phyloP scores from a whole-genome alignment of 2,888 invertebrate genomes.

The Eledone cirrhosa region DNA sequence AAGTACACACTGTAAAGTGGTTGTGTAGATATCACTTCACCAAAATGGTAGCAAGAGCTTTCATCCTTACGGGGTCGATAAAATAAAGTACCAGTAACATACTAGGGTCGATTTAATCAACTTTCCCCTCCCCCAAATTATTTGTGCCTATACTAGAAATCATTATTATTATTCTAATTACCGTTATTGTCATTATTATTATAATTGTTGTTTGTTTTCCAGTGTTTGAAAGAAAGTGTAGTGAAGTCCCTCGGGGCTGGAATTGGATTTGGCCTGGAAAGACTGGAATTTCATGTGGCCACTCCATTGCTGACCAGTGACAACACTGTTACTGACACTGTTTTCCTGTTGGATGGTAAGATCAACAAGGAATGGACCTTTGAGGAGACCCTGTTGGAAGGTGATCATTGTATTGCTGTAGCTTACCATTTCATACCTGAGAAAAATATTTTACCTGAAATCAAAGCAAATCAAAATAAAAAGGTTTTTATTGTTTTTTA shows the following conservation, averaged over 20 bases:
- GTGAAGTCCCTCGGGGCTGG: constrained; percentile 91
- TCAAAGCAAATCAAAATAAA: neutral
- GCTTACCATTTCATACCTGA: constrained; percentile 34
- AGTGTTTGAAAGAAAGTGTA: constrained; percentile 92
- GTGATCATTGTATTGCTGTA: constrained; percentile 81
- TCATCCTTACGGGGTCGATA: no score
- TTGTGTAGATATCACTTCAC: no score
- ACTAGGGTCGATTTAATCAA: no score
- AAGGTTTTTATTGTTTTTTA: neutral
- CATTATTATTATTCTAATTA: no score
- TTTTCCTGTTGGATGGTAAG: constrained; percentile 73
- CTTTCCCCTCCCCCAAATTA: no score
- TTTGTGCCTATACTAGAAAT: no score
- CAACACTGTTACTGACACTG: constrained; percentile 72
- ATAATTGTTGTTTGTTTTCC: constrained; percentile 35
- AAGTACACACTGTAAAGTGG: no score
- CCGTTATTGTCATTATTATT: no score
- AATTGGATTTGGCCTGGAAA: constrained; percentile 79
- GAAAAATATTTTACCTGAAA: neutral
- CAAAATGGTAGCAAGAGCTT: no score
- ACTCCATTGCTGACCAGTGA: constrained; percentile 34
- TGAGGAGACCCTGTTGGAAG: constrained; percentile 83
- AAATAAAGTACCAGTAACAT: no score
- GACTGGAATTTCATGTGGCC: constrained; percentile 78
- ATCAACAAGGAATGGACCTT: constrained; percentile 77